Percentiles rank a stretch among this genome's conserved stretches.
Conservation (phyloP, 2,113 vertebrate genomes). For the Sterrhoptilus dennistouni region DNA sequence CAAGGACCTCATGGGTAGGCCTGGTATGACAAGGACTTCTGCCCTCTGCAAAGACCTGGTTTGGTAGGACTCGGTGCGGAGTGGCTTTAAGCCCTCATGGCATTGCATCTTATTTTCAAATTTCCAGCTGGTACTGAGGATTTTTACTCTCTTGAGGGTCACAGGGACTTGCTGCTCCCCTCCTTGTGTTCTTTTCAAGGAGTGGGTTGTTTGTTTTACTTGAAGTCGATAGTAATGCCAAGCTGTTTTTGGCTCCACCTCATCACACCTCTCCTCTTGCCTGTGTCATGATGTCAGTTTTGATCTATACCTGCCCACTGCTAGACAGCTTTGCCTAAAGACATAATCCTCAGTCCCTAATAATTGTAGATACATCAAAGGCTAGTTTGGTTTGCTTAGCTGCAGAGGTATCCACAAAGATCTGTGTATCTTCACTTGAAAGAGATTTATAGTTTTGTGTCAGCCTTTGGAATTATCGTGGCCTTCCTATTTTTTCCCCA, state of each 20-base stretch:
- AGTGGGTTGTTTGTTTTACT: background rate
- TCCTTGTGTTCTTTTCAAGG: background rate
- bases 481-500: background rate
- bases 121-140: background rate
- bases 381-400: conserved; percentile 65
- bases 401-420: conserved; percentile 46
- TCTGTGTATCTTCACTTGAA: conserved; percentile 58
- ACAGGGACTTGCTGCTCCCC: background rate
- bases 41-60: background rate
- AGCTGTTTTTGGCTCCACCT: conserved; percentile 50
- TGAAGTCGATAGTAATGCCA: background rate
- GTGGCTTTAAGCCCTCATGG: background rate
- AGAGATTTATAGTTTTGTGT: conserved; percentile 54
- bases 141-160: background rate
- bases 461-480: conserved; percentile 29
- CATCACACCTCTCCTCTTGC: conserved; percentile 40
- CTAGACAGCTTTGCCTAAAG: conserved; percentile 70
- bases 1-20: background rate
- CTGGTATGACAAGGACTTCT: background rate
- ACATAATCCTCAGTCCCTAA: conserved; percentile 64
- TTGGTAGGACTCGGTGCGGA: background rate
- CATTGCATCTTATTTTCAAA: background rate
- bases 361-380: conserved; percentile 75
- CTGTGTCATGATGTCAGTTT: conserved; percentile 68
- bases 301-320: conserved; percentile 70